Percentiles rank a stretch among this genome's conserved stretches.
Conservation (phyloP, 2,888 invertebrate species). For the Chrysina gloriosa region DNA sequence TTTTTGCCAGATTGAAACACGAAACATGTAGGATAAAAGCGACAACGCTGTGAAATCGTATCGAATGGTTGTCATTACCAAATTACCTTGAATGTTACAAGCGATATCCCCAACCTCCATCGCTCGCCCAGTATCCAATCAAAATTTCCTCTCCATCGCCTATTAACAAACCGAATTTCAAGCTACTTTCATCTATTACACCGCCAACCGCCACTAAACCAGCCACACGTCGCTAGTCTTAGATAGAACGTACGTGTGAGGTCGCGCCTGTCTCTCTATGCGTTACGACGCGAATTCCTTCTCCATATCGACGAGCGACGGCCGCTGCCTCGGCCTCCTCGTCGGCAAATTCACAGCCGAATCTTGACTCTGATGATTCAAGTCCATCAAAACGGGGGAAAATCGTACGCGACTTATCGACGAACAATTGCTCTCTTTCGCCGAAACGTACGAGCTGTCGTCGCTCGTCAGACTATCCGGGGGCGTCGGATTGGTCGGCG, state of each 20-base stretch:
- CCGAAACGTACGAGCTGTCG: conserved; percentile 89
- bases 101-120: too few species aligned
- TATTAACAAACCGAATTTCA: too few species aligned
- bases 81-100: too few species aligned
- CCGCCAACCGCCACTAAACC: conserved; percentile 17
- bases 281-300: conserved; percentile 70
- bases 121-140: too few species aligned
- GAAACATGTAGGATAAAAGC: too few species aligned
- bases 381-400: conserved; percentile 79
- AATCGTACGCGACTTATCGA: conserved; percentile 81
- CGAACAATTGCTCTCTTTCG: conserved; percentile 75
- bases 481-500: conserved; percentile 86
- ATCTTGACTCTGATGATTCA: conserved; percentile 69
- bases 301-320: conserved; percentile 68
- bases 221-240: conserved; percentile 31
- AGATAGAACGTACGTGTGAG: conserved; percentile 8
- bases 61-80: too few species aligned
- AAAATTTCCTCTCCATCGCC: too few species aligned
- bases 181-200: conserved; percentile 9
- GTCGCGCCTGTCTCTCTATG: conserved; percentile 19
- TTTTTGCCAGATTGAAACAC: too few species aligned
- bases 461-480: conserved; percentile 88
- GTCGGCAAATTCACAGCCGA: conserved; percentile 68
- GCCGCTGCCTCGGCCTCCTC: conserved; percentile 64
- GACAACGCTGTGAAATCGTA: too few species aligned